A percentile compares a stretch with the other conserved stretches of the same genome.
These are phyloP conservation scores for Oedothorax gibbosus DNA, from an alignment of 1,140 invertebrate species.

Conservation along the genomic window DNA sequence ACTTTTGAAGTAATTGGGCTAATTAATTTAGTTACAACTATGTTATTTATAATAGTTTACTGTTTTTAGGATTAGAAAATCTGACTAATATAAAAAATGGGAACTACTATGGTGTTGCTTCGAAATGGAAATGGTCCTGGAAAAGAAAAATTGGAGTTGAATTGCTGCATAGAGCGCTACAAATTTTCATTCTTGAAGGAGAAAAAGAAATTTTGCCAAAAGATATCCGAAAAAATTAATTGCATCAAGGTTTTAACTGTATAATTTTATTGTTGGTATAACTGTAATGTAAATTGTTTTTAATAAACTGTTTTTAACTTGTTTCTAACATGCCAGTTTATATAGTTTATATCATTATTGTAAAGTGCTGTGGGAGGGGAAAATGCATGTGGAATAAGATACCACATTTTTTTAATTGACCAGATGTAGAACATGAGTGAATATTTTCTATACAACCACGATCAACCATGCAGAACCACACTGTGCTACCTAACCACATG, in stretches of 20 bases:
- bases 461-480: too few species aligned
- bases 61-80: constrained; percentile 58
- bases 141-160: constrained; percentile 81
- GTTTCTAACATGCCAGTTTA: neutral
- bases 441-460: too few species aligned
- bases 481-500: too few species aligned
- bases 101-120: constrained; percentile 83
- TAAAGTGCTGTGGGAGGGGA: too few species aligned
- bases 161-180: constrained; percentile 85
- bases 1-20: too few species aligned
- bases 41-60: neutral
- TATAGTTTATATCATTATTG: too few species aligned
- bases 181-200: constrained; percentile 88
- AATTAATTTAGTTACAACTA: too few species aligned
- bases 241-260: neutral
- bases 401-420: too few species aligned
- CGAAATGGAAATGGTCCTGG: constrained; percentile 79
- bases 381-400: too few species aligned
- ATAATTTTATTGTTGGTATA: neutral
- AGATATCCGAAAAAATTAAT: constrained; percentile 68
- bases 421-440: too few species aligned
- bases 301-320: neutral
- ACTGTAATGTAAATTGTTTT: neutral
- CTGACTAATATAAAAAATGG: constrained; percentile 86
- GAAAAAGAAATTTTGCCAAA: constrained; percentile 80